Evolutionary conservation across 2,888 invertebrate genomes (phyloP), one percentile per base, ranked within the genome.

Genomic region (Theretra japonica): DNA sequence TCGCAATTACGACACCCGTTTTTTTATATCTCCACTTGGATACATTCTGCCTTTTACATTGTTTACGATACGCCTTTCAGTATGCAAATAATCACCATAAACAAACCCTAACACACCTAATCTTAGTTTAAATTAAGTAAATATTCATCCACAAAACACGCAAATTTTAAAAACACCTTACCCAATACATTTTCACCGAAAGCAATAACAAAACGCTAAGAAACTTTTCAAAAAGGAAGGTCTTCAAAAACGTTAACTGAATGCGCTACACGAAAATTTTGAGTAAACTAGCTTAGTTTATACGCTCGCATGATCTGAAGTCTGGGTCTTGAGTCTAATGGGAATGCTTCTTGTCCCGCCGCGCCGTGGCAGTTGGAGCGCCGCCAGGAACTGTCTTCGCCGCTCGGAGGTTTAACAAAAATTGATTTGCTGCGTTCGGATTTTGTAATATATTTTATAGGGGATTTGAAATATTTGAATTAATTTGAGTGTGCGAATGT

Each of bases 291-390:
- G 78, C 78, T 77, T 83, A 82, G 84, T 85, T 85, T 83, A 83
- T 82, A 80, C 80, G 78, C 77, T 73, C 73, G 77, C 81, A 79
- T 80, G 78, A 74, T 77, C 76, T 78, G 80, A 80, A 85, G 84
- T 81, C 81, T 88, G 80, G 85, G 80, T 76, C 79, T 79, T 74
- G 73, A 74, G 77, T 84, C 86, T 92, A 92, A 92, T 90, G 86
- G 88, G 82, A 83, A 84, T 88, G 88, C 88, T 88, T 89, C 89
- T 86, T 84, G 83, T 21, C 82, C n/a, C n/a, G n/a, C n/a, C n/a
- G n/a, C 85, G 79, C 75, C 75, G 75, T 73, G 75, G 77, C 77
- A 73, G 71, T 82, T 90, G 90, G 90, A 84, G n/a, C 57, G 8
- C 7, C 56, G 69, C 72, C 72, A 72, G 69, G 5, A 8, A n/a